phyloP scores from a whole-genome alignment of 1,140 invertebrate genomes.

The Drosophila takahashii region DNA sequence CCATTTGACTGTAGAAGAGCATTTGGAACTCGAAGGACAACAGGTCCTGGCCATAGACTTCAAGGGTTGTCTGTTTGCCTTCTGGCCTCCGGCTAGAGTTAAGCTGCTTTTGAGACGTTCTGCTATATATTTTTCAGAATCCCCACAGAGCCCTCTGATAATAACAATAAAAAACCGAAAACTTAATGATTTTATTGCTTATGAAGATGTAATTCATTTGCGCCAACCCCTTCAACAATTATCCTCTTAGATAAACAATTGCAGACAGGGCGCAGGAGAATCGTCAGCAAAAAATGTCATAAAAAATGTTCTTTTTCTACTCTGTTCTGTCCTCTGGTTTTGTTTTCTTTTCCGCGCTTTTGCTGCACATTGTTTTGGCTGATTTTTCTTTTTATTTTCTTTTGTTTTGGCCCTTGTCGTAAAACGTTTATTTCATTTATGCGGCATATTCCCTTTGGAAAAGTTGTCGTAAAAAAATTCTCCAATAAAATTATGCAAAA shows the following conservation, averaged over 20 bases:
- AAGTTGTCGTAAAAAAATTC: constrained; percentile 64
- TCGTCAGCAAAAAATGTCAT: constrained; percentile 45
- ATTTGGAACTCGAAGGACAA: constrained; percentile 18
- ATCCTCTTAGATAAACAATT: constrained; percentile 81
- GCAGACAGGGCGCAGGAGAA: constrained; percentile 36
- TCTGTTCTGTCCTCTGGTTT: constrained; percentile 40
- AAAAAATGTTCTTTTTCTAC: constrained; percentile 49
- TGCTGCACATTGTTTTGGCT: constrained; percentile 54
- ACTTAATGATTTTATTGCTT: constrained; percentile 81
- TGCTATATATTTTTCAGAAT: constrained; percentile 6
- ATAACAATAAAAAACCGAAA: constrained; percentile 62
- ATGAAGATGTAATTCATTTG: constrained; percentile 80
- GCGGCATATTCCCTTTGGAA: constrained; percentile 76
- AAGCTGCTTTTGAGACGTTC: constrained; percentile 48
- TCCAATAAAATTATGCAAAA: constrained; percentile 76
- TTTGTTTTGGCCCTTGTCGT: constrained; percentile 58
- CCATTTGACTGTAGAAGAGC: constrained; percentile 5
- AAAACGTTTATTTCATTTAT: constrained; percentile 82
- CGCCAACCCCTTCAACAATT: constrained; percentile 75
- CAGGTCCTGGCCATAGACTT: constrained; percentile 27
- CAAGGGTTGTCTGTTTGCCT: constrained; percentile 9
- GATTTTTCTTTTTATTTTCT: constrained; percentile 51
- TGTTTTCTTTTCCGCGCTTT: constrained; percentile 75
- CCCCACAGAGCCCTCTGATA: constrained; percentile 32
- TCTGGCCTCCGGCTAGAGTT: constrained; percentile 14